Evolutionary conservation across 2,888 invertebrate genomes (phyloP).

Genomic region (Bellardia bayeri): DNA sequence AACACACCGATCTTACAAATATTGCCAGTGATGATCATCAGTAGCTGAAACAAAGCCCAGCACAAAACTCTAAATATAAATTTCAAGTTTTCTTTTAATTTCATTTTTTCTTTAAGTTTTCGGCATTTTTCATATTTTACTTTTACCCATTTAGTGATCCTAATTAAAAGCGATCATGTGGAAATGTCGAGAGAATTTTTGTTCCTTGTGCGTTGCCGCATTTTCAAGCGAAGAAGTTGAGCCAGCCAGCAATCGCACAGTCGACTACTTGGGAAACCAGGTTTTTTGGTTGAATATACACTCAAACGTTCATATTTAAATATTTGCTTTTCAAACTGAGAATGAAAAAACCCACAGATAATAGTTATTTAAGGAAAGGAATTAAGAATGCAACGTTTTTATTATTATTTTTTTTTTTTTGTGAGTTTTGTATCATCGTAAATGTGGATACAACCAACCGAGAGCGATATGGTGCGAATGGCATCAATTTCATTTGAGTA

Average conservation of each 20-base stretch:
- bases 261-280: conserved; percentile 59
- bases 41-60: conserved; percentile 14
- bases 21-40: not conserved
- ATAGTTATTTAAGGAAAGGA: conserved; percentile 59
- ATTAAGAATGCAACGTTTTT: conserved; percentile 49
- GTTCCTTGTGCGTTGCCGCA: conserved; percentile 63
- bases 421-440: conserved; percentile 24
- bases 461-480: conserved; percentile 60
- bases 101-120: not conserved
- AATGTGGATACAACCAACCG: conserved; percentile 35
- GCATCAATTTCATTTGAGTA: conserved; percentile 68
- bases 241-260: conserved; percentile 16
- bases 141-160: conserved; percentile 68
- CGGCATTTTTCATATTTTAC: conserved; percentile 33
- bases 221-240: conserved; percentile 44
- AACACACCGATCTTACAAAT: not conserved
- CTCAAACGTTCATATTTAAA: not conserved
- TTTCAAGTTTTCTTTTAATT: conserved; percentile 19
- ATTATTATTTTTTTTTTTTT: conserved; percentile 27
- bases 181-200: conserved; percentile 72
- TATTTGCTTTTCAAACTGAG: conserved; percentile 28
- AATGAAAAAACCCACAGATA: conserved; percentile 34
- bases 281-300: conserved; percentile 50
- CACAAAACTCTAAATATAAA: conserved; percentile 1
- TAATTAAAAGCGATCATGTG: conserved; percentile 75